Conservation (phyloP, 2,888 invertebrate species). For the Mamestra brassicae region DNA sequence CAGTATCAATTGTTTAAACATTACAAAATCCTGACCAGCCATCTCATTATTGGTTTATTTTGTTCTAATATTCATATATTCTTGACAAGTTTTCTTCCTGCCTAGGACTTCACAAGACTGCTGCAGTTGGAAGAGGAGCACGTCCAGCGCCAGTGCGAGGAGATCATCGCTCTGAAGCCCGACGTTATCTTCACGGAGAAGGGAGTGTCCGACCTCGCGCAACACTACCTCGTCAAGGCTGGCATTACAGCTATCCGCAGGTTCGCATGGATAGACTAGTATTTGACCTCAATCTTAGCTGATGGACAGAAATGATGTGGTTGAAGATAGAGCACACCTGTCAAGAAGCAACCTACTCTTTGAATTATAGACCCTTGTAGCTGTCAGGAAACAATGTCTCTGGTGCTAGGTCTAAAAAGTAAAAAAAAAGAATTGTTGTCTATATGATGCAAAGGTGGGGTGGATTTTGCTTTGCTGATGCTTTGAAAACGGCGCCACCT, state of each 20-base stretch:
- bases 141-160: constrained; percentile 97
- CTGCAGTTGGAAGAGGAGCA: constrained; percentile 98
- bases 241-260: constrained; percentile 94
- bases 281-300: neutral
- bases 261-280: constrained; percentile 55
- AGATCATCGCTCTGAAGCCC: constrained; percentile 98
- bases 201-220: constrained; percentile 98
- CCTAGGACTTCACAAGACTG: constrained; percentile 97
- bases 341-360: no score
- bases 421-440: no score
- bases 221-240: constrained; percentile 96
- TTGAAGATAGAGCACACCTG: no score
- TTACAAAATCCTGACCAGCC: neutral
- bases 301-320: no score
- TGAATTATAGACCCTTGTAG: no score
- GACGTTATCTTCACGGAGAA: constrained; percentile 99
- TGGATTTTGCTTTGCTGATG: no score
- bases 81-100: neutral
- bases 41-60: no score
- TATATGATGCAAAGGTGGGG: no score
- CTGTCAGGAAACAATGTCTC: no score
- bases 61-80: no score
- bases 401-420: no score
- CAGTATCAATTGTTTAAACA: neutral
- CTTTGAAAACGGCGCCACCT: neutral